Conservation (phyloP, 2,797 vertebrate genomes). For the Heterohyrax brucei region DNA sequence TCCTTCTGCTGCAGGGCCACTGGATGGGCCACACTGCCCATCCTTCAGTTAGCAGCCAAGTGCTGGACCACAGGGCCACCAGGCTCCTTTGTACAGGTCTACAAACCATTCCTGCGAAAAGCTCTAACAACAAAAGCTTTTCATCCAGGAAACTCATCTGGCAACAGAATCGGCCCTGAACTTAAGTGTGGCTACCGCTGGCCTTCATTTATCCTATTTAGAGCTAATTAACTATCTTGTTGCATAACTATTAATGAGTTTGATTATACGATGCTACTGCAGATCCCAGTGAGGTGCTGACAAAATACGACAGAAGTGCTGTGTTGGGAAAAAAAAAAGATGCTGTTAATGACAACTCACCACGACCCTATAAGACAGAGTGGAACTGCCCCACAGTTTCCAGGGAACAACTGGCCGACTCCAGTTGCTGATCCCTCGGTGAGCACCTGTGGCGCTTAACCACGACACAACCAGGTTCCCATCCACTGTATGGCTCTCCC, state of each 20-base stretch:
- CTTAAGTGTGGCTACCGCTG: constrained; percentile 28
- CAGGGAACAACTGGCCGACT: too few species aligned
- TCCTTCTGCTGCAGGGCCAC: neutral
- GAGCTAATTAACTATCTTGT: constrained; percentile 38
- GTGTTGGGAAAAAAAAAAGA: too few species aligned
- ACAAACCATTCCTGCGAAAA: neutral
- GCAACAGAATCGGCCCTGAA: constrained; percentile 49
- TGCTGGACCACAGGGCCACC: neutral
- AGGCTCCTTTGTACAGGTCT: neutral
- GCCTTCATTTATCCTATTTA: constrained; percentile 38
- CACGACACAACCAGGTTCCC: too few species aligned
- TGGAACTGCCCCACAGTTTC: too few species aligned
- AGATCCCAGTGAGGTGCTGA: neutral
- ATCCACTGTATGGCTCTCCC: neutral
- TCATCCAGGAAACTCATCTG: constrained; percentile 18
- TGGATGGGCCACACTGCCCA: neutral
- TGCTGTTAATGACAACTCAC: too few species aligned
- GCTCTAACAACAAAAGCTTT: constrained; percentile 40
- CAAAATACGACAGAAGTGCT: neutral
- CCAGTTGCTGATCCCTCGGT: too few species aligned
- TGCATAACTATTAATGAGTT: neutral
- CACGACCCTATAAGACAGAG: too few species aligned
- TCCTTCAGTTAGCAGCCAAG: neutral
- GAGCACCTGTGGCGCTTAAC: too few species aligned
- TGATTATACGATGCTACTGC: constrained; percentile 40